A percentile compares a stretch with the other conserved stretches of the same genome.
Conservation (phyloP, 2,113 vertebrate genomes). For the Megaleporinus macrocephalus region DNA sequence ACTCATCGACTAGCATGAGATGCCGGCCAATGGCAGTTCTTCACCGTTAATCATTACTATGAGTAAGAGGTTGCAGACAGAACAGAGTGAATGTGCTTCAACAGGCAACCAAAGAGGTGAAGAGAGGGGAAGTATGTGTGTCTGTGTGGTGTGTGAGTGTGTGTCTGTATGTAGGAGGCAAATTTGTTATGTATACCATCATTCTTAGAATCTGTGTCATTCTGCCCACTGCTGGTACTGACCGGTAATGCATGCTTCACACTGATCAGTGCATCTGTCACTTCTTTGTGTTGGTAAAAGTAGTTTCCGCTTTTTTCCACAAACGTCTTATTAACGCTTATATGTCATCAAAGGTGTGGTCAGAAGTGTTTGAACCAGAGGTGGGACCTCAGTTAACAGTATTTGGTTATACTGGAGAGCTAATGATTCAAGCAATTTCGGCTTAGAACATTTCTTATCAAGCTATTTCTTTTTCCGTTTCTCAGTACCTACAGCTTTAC, state of each 20-base stretch:
- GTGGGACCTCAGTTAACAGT: no score
- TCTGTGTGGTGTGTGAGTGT: not conserved
- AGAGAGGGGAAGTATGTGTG: conserved; percentile 9
- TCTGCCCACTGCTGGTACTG: conserved; percentile 49
- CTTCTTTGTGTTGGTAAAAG: not conserved
- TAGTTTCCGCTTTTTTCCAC: no score
- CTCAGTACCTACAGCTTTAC: no score
- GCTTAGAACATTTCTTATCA: no score
- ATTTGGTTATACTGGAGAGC: no score
- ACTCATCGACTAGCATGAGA: not conserved
- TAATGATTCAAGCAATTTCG: no score
- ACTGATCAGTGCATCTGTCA: not conserved
- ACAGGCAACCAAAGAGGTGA: conserved; percentile 15
- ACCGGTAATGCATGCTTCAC: not conserved
- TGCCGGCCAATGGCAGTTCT: not conserved
- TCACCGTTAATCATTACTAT: conserved; percentile 10
- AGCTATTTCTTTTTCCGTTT: no score
- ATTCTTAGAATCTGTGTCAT: conserved; percentile 1
- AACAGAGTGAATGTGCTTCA: conserved; percentile 41
- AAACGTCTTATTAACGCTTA: no score
- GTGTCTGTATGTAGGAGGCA: not conserved
- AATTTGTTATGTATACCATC: not conserved
- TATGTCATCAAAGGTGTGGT: no score
- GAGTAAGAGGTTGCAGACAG: conserved; percentile 34
- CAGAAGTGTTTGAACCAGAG: no score